Base-by-base conservation (phyloP, 2,888 invertebrate species). In the Hofmannophila pseudospretella region DNA sequence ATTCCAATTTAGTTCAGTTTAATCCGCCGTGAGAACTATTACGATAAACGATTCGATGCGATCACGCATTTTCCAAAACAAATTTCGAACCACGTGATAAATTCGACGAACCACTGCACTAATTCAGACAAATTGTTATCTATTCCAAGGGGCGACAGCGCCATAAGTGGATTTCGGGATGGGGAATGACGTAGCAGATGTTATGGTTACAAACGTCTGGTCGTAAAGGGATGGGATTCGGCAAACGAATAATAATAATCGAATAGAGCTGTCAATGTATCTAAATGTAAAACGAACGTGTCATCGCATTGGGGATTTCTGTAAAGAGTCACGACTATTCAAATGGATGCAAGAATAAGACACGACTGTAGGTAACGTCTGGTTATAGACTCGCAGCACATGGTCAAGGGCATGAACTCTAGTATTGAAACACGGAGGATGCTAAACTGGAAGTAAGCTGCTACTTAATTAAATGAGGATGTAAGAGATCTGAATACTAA, bases 401-500 rank as follows among this genome's bases (percentile, higher is more conserved):
- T 8, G 34, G 34, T 34, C 34, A 26, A 27, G 34, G 34, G 16
- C 26, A 26, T 26, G 28, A 34, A 25, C 25, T 16, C 10, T 11
- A 12, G 7, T 10, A 7, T 20, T 25, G 10, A 19, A 12, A 7
- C 10, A 32, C n/a, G 10, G 9, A 27, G 5, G 27, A 2, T 19
- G 26, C n/a, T 26, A 20, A 20, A 11, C n/a, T 25, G 34, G 26
- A 34, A 28, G 22, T 29, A 35, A 22, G 11, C 34, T 14, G 46
- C 36, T 42, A 49, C 64, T 66, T 57, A 66, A 68, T 73, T 44
- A 58, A 70, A 69, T 57, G 60, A 72, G 69, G 70, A 74, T 67
- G 58, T 54, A 64, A 63, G 67, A 67, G 64, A 68, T 67, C 67
- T 63, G 61, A 59, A 64, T 66, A 72, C 79, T 75, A 82, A 82